Evolutionary conservation across 1,140 invertebrate genomes (phyloP).

Genomic region (Meloidogyne exigua): DNA sequence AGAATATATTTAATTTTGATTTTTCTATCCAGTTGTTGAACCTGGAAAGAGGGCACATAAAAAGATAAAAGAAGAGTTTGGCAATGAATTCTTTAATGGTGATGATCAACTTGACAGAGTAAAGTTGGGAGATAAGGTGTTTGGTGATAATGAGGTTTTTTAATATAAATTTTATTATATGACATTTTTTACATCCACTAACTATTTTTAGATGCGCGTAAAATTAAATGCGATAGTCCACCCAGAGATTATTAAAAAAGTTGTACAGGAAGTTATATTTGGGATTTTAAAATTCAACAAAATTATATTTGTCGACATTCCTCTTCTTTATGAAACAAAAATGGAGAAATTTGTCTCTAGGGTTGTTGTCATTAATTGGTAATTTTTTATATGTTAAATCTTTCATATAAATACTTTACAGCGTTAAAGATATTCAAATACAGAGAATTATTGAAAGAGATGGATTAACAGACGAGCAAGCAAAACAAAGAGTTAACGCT

Average conservation of each 20-base stretch:
- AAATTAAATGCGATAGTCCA: conserved; percentile 11
- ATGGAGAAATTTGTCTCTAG: conserved; percentile 14
- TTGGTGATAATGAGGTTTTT: conserved; percentile 12
- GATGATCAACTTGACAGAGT: conserved; percentile 8
- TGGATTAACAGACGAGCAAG: conserved; percentile 3
- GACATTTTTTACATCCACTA: no score
- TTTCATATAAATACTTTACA: background rate
- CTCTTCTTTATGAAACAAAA: conserved; percentile 19
- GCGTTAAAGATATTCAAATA: conserved; percentile 16
- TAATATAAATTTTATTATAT: background rate
- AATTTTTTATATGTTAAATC: no score
- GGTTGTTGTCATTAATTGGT: conserved; percentile 14
- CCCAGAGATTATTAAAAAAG: conserved; percentile 15
- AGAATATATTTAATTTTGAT: background rate
- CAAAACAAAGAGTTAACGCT: background rate
- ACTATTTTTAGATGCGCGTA: conserved; percentile 3
- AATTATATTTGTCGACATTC: conserved; percentile 24
- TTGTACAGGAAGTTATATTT: background rate
- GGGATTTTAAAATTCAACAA: background rate
- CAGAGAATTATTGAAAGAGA: conserved; percentile 10
- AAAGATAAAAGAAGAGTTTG: conserved; percentile 14
- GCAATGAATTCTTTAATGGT: conserved; percentile 11
- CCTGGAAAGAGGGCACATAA: conserved; percentile 17
- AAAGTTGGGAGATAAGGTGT: background rate
- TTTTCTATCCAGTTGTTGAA: conserved; percentile 27